A percentile compares a stretch with the other conserved stretches of the same genome.
Conservation (phyloP, 2,888 invertebrate genomes). For the Agrotis ipsilon region DNA sequence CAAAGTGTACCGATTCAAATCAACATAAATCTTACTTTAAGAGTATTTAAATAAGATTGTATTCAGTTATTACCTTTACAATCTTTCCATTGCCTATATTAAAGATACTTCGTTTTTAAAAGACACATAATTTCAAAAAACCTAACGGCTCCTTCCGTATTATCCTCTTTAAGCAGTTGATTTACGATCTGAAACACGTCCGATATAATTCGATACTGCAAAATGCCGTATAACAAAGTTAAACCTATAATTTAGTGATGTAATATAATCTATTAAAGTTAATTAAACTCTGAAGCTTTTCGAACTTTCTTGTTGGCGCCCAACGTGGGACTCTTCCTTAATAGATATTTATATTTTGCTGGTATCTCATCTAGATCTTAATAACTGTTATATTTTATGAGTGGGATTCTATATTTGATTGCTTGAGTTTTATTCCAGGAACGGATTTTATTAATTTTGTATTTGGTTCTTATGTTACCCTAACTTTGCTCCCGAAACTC, state of each 20-base stretch:
- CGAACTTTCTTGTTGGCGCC: slow-evolving; percentile 61
- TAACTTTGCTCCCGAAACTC: neutral
- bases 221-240: slow-evolving; percentile 40
- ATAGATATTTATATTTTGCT: slow-evolving; percentile 42
- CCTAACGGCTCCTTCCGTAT: slow-evolving; percentile 12
- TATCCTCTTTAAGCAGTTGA: slow-evolving; percentile 36
- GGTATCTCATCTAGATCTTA: slow-evolving; percentile 54
- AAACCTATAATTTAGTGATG: slow-evolving; percentile 48
- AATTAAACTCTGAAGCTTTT: slow-evolving; percentile 46
- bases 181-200: slow-evolving; percentile 47
- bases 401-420: slow-evolving; percentile 43
- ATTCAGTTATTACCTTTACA: neutral
- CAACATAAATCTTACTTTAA: neutral
- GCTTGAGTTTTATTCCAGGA: slow-evolving; percentile 18
- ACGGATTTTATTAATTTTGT: slow-evolving; percentile 28
- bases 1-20: slow-evolving; percentile 2
- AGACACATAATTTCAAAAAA: slow-evolving; percentile 21
- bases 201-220: slow-evolving; percentile 45
- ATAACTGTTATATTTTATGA: slow-evolving; percentile 48
- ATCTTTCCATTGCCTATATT: slow-evolving; percentile 1
- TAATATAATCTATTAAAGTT: slow-evolving; percentile 51
- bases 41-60: slow-evolving; percentile 2
- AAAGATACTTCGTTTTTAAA: slow-evolving; percentile 5
- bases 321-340: slow-evolving; percentile 56
- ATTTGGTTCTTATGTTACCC: slow-evolving; percentile 16